These are phyloP conservation scores for Ligdia adustata DNA, from an alignment of 2,888 invertebrate genomes.

Conservation along the genomic window DNA sequence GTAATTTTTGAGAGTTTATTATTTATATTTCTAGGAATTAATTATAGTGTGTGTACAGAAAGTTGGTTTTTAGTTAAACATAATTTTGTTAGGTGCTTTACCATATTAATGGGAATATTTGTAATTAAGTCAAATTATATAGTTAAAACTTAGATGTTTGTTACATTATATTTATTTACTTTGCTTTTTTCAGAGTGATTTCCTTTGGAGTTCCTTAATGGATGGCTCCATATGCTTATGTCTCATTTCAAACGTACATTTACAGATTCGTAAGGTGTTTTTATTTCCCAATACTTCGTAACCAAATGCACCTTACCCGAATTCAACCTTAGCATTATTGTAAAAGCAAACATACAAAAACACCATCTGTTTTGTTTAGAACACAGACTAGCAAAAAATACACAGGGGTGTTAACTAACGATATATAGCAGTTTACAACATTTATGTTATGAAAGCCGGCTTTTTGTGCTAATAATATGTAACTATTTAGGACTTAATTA, in stretches of 20 bases:
- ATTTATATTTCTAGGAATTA: slow-evolving; percentile 5
- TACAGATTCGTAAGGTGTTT: too few relatives aligned
- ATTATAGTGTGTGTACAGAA: slow-evolving; percentile 2
- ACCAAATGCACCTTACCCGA: slow-evolving; percentile 53
- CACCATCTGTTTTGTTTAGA: slow-evolving; percentile 69
- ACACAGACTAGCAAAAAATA: slow-evolving; percentile 59
- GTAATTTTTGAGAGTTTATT: slow-evolving; percentile 15
- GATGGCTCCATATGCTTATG: too few relatives aligned
- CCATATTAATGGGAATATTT: too few relatives aligned
- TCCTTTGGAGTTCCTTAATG: too few relatives aligned
- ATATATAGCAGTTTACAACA: slow-evolving; percentile 56
- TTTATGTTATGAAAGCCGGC: slow-evolving; percentile 39
- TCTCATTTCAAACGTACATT: too few relatives aligned
- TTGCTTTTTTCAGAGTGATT: too few relatives aligned
- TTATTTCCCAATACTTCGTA: too few relatives aligned
- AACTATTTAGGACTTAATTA: slow-evolving; percentile 6
- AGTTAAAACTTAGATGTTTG: too few relatives aligned
- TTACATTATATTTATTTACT: too few relatives aligned
- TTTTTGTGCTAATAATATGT: slow-evolving; percentile 28
- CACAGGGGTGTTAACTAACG: slow-evolving; percentile 67
- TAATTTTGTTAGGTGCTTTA: too few relatives aligned
- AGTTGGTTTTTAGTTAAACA: not conserved
- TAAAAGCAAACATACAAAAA: slow-evolving; percentile 76
- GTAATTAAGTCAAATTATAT: too few relatives aligned
- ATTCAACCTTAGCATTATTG: slow-evolving; percentile 42